Evolutionary conservation across 1,140 invertebrate genomes (phyloP).

Genomic region (Aricia agestis): DNA sequence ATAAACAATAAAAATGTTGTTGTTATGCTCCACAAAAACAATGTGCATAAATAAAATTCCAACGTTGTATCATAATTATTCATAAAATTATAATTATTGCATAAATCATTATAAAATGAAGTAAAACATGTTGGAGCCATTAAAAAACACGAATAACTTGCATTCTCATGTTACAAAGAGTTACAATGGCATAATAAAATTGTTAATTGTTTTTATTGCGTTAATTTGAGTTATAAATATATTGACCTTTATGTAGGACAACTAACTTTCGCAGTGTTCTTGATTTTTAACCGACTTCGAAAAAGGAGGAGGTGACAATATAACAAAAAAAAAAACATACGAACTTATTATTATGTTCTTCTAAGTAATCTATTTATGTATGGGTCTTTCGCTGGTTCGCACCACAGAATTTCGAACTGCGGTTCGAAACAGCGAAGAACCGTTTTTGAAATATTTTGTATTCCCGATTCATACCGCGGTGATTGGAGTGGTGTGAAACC

Average conservation of each 20-base stretch:
- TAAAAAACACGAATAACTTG: not conserved
- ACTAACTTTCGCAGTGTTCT: not conserved
- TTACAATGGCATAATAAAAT: not conserved
- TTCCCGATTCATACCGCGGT: too few relatives aligned
- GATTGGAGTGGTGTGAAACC: too few relatives aligned
- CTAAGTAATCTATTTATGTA: too few relatives aligned
- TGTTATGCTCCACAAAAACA: not conserved
- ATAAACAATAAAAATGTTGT: too few relatives aligned
- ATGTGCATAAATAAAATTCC: not conserved
- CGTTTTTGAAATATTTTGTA: too few relatives aligned
- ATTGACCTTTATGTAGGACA: not conserved
- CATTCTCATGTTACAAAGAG: not conserved
- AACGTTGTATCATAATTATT: not conserved
- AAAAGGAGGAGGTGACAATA: too few relatives aligned
- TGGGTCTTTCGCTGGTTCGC: too few relatives aligned
- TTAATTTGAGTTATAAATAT: not conserved
- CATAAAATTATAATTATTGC: not conserved
- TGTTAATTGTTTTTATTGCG: slow-evolving; percentile 3
- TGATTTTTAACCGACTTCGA: too few relatives aligned
- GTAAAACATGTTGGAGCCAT: not conserved
- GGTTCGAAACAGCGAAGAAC: too few relatives aligned
- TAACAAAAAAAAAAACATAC: too few relatives aligned
- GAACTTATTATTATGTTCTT: too few relatives aligned
- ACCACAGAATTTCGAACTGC: too few relatives aligned
- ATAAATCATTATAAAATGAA: slow-evolving; percentile 3